A percentile compares a stretch with the other conserved stretches of the same genome.
phyloP scores from a whole-genome alignment of 2,888 invertebrate genomes.

The Gastrophysa polygoni region DNA sequence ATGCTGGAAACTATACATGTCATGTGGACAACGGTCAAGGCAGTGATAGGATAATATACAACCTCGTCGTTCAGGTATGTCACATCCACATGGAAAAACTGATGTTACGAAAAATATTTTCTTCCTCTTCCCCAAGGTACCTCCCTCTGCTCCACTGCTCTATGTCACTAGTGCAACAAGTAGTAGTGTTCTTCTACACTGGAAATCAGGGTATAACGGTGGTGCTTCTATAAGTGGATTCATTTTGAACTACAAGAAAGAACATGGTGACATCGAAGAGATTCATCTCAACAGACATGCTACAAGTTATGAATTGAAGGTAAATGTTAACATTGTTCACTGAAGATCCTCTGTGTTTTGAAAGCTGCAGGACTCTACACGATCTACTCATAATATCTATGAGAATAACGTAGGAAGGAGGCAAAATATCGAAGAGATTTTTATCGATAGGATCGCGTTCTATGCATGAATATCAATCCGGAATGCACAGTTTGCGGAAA shows the following conservation, averaged over 20 bases:
- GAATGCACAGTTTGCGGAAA: no score
- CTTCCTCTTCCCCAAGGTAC: conserved; percentile 62
- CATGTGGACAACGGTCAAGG: conserved; percentile 72
- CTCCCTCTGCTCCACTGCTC: conserved; percentile 74
- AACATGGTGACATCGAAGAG: conserved; percentile 71
- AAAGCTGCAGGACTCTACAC: no score
- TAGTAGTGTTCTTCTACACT: conserved; percentile 74
- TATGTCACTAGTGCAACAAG: conserved; percentile 79
- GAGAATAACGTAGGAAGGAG: no score
- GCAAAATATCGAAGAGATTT: no score
- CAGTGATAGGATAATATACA: conserved; percentile 69
- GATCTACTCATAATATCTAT: no score
- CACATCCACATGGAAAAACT: neutral
- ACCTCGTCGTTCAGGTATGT: conserved; percentile 69
- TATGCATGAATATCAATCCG: no score
- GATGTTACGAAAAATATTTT: no score
- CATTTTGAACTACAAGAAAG: conserved; percentile 69
- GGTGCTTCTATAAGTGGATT: conserved; percentile 73
- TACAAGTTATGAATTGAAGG: conserved; percentile 71
- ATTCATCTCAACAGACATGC: conserved; percentile 69
- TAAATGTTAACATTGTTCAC: conserved; percentile 38
- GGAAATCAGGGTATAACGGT: conserved; percentile 75
- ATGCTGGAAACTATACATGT: conserved; percentile 75
- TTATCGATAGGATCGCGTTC: no score
- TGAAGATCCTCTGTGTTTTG: conserved; percentile 4